Evolutionary conservation across 2,113 vertebrate species (phyloP), one percentile per base, ranked within the genome.

Genomic region (Ginglymostoma cirratum): DNA sequence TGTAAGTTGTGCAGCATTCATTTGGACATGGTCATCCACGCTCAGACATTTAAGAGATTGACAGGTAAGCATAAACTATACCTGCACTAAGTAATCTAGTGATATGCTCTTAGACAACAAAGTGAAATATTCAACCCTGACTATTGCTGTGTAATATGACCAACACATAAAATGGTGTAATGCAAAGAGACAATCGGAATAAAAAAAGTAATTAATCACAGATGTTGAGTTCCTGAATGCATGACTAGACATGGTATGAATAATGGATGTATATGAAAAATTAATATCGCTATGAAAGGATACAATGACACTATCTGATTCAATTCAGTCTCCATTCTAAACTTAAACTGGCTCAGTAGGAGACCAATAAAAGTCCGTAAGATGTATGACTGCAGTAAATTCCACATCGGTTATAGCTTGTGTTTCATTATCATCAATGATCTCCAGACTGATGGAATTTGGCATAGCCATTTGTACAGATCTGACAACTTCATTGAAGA

Each of bases 191-290:
- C 94, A 72, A 95, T 48, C 52, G 69, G 94, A 69, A 95, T 69
- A 95, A 52, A 95, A 65, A 95, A 95, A 72, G 94, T 95, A 70
- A 95, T 95, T 95, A 95, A 95, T 76, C 94, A 95, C 94, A 72
- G 94, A 95, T 19, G 42, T 52, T 72, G 94, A 95, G 94, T 72
- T 72, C 42, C 45, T 76, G 45, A 95, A 76, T 95, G 94, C 94
- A 48, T 76, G 94, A 95, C 45, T 95, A 66, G 94, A 45, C 69
- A 48, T 76, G 94, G 42, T 52, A 95, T 95, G 27, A 95, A 95
- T 95, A 95, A 95, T 95, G 94, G 94, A 95, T 70, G 45, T 95
- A 94, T 70, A 19, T 95, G 94, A 95, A 95, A 95, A 17, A 95
- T 95, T 95, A 95, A 95, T 95, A 30, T 76, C 45, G 52, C 48